phyloP scores from a whole-genome alignment of 1,140 invertebrate genomes.

The Solen grandis region DNA sequence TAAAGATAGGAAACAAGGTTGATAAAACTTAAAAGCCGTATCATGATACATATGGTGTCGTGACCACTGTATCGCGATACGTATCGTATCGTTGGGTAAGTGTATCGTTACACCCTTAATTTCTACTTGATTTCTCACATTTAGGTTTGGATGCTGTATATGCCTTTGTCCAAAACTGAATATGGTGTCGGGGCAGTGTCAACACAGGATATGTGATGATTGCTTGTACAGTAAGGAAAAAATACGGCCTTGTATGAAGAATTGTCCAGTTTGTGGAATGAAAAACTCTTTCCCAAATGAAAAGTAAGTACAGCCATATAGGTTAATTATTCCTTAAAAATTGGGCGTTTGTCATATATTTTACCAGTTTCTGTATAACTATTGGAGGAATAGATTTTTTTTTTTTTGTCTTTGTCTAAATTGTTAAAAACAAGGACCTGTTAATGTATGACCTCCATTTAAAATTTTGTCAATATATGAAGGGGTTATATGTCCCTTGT shows the following conservation, averaged over 20 bases:
- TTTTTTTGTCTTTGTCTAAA: background rate
- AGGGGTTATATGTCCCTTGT: background rate
- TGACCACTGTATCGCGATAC: background rate
- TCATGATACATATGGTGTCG: background rate
- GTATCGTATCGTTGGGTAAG: no score
- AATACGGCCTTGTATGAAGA: conserved; percentile 42
- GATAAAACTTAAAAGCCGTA: no score
- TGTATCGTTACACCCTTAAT: no score
- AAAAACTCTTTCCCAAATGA: conserved; percentile 49
- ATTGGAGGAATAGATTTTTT: background rate
- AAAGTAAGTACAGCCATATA: conserved; percentile 57
- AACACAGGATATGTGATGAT: conserved; percentile 63
- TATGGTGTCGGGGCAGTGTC: conserved; percentile 68
- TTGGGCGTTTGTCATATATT: background rate
- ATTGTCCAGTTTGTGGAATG: conserved; percentile 61
- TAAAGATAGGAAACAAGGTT: no score
- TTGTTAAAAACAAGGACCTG: background rate
- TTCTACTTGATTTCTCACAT: conserved; percentile 15
- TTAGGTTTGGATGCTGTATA: conserved; percentile 63
- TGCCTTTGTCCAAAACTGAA: conserved; percentile 59
- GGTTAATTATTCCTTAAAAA: background rate
- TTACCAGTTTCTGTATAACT: background rate
- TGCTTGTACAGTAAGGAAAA: conserved; percentile 61
- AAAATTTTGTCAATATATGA: background rate
- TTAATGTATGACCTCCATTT: background rate